phyloP scores from a whole-genome alignment of 1,140 invertebrate species.

The Achatina immaculata region DNA sequence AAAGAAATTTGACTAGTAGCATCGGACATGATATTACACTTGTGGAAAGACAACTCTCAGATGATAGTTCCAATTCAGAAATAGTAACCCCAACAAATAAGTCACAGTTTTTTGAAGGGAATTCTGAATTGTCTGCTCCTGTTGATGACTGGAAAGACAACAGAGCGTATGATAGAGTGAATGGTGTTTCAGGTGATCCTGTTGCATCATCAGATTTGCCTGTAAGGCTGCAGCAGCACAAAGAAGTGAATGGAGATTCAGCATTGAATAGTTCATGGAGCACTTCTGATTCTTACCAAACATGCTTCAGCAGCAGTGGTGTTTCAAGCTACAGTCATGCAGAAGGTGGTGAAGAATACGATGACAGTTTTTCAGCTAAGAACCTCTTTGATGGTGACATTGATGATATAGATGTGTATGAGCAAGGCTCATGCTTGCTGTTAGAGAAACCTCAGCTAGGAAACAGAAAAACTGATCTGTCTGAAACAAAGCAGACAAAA shows the following conservation, averaged over 20 bases:
- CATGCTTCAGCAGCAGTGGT: background rate
- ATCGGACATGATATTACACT: background rate
- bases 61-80: background rate
- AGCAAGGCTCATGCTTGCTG: no score
- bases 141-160: no score
- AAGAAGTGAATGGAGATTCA: background rate
- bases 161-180: no score
- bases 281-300: background rate
- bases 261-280: background rate
- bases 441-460: no score
- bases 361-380: background rate
- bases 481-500: no score
- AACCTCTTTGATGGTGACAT: background rate
- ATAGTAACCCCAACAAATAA: background rate
- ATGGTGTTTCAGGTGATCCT: no score
- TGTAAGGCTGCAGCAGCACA: background rate
- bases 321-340: background rate
- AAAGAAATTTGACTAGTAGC: background rate
- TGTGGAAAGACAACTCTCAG: background rate
- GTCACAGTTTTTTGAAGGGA: no score
- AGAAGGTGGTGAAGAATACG: background rate
- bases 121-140: no score
- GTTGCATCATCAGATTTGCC: background rate
- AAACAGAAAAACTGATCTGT: no score
- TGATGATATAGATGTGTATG: background rate